Percentiles rank a stretch among this genome's conserved stretches.
These are phyloP conservation scores for Paracyprichromis sp. DNA, from an alignment of 2,113 vertebrate species.

Conservation along the genomic window DNA sequence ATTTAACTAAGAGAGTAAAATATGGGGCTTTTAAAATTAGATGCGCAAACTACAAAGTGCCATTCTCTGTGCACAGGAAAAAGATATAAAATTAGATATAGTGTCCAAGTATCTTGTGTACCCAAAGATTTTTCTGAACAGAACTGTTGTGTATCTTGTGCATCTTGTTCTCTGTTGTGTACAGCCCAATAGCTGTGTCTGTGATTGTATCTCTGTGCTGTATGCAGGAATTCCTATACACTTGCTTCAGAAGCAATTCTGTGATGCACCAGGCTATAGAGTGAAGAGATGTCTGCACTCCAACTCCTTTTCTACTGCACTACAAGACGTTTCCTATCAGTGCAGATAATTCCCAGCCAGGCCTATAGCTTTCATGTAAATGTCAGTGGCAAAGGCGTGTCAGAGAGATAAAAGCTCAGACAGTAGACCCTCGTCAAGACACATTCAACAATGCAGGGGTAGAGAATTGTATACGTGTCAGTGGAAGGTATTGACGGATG, in stretches of 20 bases:
- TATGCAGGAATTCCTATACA: background rate
- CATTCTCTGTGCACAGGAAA: background rate
- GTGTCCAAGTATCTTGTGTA: background rate
- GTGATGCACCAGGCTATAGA: constrained; percentile 6
- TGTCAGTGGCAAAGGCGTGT: constrained; percentile 46
- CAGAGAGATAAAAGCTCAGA: constrained; percentile 50
- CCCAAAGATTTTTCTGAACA: background rate
- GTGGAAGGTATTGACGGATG: constrained; percentile 19
- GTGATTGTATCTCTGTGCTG: constrained; percentile 16
- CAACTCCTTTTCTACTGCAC: constrained; percentile 25
- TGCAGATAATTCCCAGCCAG: constrained; percentile 39
- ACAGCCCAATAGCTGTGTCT: background rate
- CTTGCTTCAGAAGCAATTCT: background rate
- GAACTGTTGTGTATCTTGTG: background rate
- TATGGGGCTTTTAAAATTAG: background rate
- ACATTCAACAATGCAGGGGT: constrained; percentile 10
- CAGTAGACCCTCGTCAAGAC: constrained; percentile 13
- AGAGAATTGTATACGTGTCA: constrained; percentile 15
- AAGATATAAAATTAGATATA: background rate
- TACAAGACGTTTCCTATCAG: constrained; percentile 32
- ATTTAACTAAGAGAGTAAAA: background rate
- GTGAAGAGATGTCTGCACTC: constrained; percentile 3
- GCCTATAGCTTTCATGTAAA: constrained; percentile 57
- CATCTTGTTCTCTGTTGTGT: background rate
- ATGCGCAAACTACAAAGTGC: background rate